Conservation (phyloP, 2,797 vertebrate genomes). For the Rhinichthys osculus region DNA sequence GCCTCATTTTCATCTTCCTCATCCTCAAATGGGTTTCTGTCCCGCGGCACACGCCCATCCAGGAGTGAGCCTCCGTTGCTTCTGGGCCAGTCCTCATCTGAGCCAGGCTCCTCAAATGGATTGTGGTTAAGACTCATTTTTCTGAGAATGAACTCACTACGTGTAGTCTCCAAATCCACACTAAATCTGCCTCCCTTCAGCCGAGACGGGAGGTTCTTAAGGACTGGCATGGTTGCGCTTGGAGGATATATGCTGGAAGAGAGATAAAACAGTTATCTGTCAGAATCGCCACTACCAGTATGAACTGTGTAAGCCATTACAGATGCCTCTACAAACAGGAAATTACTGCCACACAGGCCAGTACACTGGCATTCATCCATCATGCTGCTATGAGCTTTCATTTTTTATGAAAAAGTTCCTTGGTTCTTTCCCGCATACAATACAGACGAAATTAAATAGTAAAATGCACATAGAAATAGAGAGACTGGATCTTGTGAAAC, state of each 20-base stretch:
- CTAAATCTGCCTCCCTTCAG: slow-evolving; percentile 75
- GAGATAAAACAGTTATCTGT: slow-evolving; percentile 53
- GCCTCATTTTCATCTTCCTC: slow-evolving; percentile 83
- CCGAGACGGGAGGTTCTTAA: slow-evolving; percentile 79
- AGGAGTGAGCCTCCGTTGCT: slow-evolving; percentile 73
- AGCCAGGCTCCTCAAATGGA: slow-evolving; percentile 71
- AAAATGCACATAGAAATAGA: background rate
- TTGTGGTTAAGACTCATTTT: slow-evolving; percentile 82
- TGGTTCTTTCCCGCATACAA: background rate
- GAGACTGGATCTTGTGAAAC: background rate
- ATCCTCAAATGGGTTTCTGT: slow-evolving; percentile 81
- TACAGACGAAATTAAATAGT: background rate
- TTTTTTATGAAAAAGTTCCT: background rate
- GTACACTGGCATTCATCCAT: slow-evolving; percentile 10
- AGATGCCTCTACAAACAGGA: slow-evolving; percentile 37
- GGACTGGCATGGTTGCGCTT: slow-evolving; percentile 76
- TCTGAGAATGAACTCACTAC: slow-evolving; percentile 72
- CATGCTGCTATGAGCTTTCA: slow-evolving; percentile 8
- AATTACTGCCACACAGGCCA: slow-evolving; percentile 32
- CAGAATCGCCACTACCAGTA: background rate
- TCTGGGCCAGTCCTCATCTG: slow-evolving; percentile 61
- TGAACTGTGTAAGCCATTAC: slow-evolving; percentile 1
- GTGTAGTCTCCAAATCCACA: slow-evolving; percentile 71
- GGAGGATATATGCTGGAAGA: slow-evolving; percentile 57
- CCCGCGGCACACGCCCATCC: slow-evolving; percentile 72